These are phyloP conservation scores for Cerceris rybyensis DNA, from an alignment of 2,888 invertebrate species.

Conservation along the genomic window DNA sequence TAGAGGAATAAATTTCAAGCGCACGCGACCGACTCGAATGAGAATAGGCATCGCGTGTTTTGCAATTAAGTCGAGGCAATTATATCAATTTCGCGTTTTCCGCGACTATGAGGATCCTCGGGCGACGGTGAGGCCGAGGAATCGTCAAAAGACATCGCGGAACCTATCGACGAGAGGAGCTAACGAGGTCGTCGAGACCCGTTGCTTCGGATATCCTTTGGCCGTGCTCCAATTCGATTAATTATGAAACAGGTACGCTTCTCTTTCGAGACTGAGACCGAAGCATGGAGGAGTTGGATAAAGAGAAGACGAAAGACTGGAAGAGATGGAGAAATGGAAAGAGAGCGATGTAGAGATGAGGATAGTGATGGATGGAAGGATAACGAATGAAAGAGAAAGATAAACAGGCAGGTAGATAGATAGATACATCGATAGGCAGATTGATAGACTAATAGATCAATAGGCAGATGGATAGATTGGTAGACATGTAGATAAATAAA, in stretches of 20 bases:
- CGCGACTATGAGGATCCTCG: constrained; percentile 5
- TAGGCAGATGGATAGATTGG: too few relatives aligned
- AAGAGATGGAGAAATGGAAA: too few relatives aligned
- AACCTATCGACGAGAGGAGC: constrained; percentile 54
- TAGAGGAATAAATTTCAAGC: background rate
- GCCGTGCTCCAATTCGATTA: constrained; percentile 68
- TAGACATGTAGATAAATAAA: too few relatives aligned
- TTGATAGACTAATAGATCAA: too few relatives aligned
- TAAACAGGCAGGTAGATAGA: too few relatives aligned
- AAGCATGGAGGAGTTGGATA: too few relatives aligned
- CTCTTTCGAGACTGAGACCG: constrained; percentile 38
- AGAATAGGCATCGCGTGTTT: background rate
- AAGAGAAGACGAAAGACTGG: too few relatives aligned
- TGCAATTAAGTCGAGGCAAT: constrained; percentile 23
- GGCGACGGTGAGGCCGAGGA: constrained; percentile 27
- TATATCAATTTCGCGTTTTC: constrained; percentile 37
- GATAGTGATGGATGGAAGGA: too few relatives aligned
- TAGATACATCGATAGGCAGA: too few relatives aligned
- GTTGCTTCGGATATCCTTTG: constrained; percentile 61
- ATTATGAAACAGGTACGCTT: constrained; percentile 68
- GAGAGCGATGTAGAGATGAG: too few relatives aligned
- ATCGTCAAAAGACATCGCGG: constrained; percentile 55
- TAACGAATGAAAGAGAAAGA: too few relatives aligned
- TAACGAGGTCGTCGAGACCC: constrained; percentile 64
- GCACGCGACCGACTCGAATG: background rate